Percentiles rank a stretch among this genome's conserved stretches.
These are phyloP conservation scores for Botia almorhae DNA, from an alignment of 2,797 vertebrate species.

Conservation along the genomic window DNA sequence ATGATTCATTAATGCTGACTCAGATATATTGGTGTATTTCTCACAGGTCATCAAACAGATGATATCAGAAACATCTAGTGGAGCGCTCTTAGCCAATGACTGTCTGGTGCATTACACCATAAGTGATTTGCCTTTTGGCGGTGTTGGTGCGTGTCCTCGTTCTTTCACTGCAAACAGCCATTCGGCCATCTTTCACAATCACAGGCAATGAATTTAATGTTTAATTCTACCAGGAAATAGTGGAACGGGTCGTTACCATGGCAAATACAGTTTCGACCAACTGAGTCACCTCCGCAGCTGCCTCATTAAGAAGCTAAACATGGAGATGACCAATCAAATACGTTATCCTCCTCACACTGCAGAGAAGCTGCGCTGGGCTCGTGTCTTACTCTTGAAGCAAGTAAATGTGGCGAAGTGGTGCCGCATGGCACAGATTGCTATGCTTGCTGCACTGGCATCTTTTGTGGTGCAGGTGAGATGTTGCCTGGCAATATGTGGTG, in stretches of 20 bases:
- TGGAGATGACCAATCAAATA: conserved; percentile 77
- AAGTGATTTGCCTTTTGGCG: conserved; percentile 85
- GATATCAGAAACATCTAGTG: conserved; percentile 87
- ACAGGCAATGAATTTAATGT: background rate
- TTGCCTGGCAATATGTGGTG: background rate
- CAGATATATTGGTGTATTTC: background rate
- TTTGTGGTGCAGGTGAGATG: conserved; percentile 72
- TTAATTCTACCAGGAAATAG: conserved; percentile 78
- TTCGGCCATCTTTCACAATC: background rate
- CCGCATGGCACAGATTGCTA: conserved; percentile 56
- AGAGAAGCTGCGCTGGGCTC: conserved; percentile 72
- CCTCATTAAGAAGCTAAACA: conserved; percentile 83
- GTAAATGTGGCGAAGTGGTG: conserved; percentile 64
- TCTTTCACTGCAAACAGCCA: background rate
- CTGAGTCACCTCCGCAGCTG: conserved; percentile 87
- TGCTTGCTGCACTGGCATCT: conserved; percentile 59
- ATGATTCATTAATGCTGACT: background rate
- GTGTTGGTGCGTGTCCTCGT: conserved; percentile 81
- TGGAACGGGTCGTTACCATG: conserved; percentile 86
- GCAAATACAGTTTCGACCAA: conserved; percentile 82
- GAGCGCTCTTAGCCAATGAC: conserved; percentile 87
- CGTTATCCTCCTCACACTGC: conserved; percentile 81
- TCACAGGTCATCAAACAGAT: conserved; percentile 81
- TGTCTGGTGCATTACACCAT: conserved; percentile 83
- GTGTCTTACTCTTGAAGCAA: conserved; percentile 70